Evolutionary conservation across 1,140 invertebrate species (phyloP).

Genomic region (Drosophila insularis): DNA sequence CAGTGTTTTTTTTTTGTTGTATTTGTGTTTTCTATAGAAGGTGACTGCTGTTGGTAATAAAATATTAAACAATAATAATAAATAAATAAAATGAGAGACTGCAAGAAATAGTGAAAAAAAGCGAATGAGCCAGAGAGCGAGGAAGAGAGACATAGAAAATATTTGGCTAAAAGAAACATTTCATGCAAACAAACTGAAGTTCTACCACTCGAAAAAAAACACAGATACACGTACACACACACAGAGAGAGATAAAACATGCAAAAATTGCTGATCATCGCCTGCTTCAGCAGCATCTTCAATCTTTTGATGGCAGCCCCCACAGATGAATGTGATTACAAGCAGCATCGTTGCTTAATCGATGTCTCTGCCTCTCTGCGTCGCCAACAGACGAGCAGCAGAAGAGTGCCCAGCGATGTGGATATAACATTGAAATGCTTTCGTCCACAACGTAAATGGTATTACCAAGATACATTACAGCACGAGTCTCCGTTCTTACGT

Average conservation of each 20-base stretch:
- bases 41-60: conserved; percentile 51
- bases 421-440: conserved; percentile 51
- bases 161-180: conserved; percentile 21
- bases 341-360: conserved; percentile 57
- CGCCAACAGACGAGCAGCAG: neutral
- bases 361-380: conserved; percentile 43
- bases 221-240: too few species aligned
- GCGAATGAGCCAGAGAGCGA: neutral
- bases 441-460: conserved; percentile 50
- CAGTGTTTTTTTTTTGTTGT: conserved; percentile 12
- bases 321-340: conserved; percentile 43
- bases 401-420: conserved; percentile 57
- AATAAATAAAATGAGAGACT: conserved; percentile 58
- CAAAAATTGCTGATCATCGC: conserved; percentile 67
- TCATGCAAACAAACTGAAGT: neutral
- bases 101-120: conserved; percentile 15
- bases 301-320: conserved; percentile 21
- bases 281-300: conserved; percentile 43
- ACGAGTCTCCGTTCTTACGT: conserved; percentile 11
- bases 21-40: conserved; percentile 52
- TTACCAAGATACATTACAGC: conserved; percentile 39
- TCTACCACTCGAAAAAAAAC: conserved; percentile 46
- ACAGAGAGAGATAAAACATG: conserved; percentile 35
- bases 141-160: conserved; percentile 6
- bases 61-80: conserved; percentile 65